phyloP scores from a whole-genome alignment of 2,797 vertebrate species.

The Gymnoscopelus braueri region DNA sequence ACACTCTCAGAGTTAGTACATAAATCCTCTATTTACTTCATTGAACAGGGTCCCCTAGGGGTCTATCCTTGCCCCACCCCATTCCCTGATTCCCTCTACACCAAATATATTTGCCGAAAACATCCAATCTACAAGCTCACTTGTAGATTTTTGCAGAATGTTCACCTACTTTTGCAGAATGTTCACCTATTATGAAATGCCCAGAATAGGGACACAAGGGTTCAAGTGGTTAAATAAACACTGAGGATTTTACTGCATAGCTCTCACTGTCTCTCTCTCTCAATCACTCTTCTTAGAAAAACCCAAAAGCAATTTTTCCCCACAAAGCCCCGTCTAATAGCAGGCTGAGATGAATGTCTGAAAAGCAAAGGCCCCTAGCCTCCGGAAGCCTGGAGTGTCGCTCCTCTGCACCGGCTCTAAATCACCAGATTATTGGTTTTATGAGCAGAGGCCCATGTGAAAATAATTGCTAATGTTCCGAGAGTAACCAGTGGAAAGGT shows the following conservation, averaged over 20 bases:
- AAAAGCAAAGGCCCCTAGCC: constrained; percentile 51
- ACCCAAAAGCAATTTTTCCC: constrained; percentile 73
- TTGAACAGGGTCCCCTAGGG: too few species aligned
- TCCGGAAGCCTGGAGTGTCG: constrained; percentile 49
- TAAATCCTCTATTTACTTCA: too few species aligned
- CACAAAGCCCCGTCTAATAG: constrained; percentile 68
- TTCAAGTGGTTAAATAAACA: too few species aligned
- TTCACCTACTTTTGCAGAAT: too few species aligned
- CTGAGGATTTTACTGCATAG: not conserved
- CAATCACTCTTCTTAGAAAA: constrained; percentile 51
- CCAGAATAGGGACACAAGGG: too few species aligned
- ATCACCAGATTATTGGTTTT: constrained; percentile 86
- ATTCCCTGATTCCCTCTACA: too few species aligned
- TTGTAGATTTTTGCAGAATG: too few species aligned
- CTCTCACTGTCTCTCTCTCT: constrained; percentile 9
- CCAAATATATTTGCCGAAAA: too few species aligned
- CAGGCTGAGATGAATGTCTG: constrained; percentile 73
- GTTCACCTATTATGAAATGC: too few species aligned
- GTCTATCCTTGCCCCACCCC: too few species aligned
- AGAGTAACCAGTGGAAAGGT: constrained; percentile 85
- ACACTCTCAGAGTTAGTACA: too few species aligned
- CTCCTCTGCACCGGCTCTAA: constrained; percentile 70
- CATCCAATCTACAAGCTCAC: too few species aligned
- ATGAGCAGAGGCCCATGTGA: constrained; percentile 80
- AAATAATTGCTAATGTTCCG: constrained; percentile 88